Conservation (phyloP, 2,888 invertebrate genomes). For the Urechis unicinctus region DNA sequence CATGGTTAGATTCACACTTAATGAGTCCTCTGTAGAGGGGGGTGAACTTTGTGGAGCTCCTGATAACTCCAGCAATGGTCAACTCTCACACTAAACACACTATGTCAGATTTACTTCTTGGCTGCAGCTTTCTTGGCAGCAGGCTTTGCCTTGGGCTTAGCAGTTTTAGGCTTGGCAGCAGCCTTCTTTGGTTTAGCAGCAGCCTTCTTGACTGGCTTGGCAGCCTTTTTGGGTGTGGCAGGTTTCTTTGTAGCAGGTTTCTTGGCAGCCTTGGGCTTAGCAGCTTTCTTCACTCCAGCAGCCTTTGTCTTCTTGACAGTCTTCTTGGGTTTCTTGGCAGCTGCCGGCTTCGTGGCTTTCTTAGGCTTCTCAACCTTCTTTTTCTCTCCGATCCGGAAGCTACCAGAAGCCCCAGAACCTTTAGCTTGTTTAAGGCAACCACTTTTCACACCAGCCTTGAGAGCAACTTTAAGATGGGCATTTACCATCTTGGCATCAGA, state of each 20-base stretch:
- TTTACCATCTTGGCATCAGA: constrained; percentile 37
- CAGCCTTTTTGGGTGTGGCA: neutral
- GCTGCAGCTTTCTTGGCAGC: neutral
- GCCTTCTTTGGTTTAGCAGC: neutral
- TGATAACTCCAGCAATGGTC: too few relatives aligned
- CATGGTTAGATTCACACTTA: too few relatives aligned
- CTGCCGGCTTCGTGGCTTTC: constrained; percentile 9
- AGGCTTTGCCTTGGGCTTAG: neutral
- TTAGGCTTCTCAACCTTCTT: neutral
- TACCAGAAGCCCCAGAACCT: constrained; percentile 17
- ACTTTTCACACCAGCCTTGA: constrained; percentile 43
- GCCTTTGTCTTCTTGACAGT: constrained; percentile 6
- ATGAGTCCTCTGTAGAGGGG: too few relatives aligned
- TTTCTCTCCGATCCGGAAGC: constrained; percentile 15
- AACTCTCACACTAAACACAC: too few relatives aligned
- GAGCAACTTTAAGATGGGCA: constrained; percentile 45
- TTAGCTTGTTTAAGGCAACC: constrained; percentile 43
- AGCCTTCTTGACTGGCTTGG: neutral
- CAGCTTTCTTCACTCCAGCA: constrained; percentile 7
- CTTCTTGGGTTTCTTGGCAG: neutral
- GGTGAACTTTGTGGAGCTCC: too few relatives aligned
- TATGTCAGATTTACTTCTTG: neutral
- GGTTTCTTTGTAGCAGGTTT: neutral
- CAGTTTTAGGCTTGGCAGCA: neutral
- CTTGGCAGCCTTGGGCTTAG: neutral